These are phyloP conservation scores for Halictus ligatus DNA, from an alignment of 2,888 invertebrate species.

Conservation along the genomic window DNA sequence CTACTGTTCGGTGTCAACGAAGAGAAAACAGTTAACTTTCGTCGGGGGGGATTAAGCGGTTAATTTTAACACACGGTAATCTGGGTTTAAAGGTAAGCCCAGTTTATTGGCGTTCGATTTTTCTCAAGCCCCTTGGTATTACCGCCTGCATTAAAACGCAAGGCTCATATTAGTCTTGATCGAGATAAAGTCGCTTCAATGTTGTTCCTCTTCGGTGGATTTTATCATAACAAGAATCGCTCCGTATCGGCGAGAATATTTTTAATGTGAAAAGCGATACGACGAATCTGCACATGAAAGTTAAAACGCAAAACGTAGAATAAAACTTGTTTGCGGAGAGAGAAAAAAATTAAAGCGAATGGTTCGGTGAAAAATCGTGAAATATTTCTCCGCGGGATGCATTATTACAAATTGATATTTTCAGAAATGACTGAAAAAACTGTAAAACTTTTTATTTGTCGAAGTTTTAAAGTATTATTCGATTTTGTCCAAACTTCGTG, in stretches of 20 bases:
- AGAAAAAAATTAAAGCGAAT: too few species aligned
- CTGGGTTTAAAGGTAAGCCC: constrained; percentile 18
- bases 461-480: too few species aligned
- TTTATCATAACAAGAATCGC: background rate
- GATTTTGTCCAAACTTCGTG: too few species aligned
- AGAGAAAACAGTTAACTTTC: constrained; percentile 32
- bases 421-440: background rate
- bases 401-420: background rate
- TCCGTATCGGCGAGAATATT: background rate
- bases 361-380: background rate
- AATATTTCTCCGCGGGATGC: background rate
- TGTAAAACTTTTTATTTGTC: too few species aligned
- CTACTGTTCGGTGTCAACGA: background rate
- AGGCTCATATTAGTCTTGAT: background rate
- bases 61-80: constrained; percentile 38
- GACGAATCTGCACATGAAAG: background rate
- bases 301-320: background rate
- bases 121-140: constrained; percentile 16
- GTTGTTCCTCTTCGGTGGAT: background rate
- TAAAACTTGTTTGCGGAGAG: background rate
- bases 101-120: constrained; percentile 25
- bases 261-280: background rate
- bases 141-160: background rate
- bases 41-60: constrained; percentile 28
- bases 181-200: background rate